Conservation (phyloP, 2,113 vertebrate species). For the Ceratotherium simum region DNA sequence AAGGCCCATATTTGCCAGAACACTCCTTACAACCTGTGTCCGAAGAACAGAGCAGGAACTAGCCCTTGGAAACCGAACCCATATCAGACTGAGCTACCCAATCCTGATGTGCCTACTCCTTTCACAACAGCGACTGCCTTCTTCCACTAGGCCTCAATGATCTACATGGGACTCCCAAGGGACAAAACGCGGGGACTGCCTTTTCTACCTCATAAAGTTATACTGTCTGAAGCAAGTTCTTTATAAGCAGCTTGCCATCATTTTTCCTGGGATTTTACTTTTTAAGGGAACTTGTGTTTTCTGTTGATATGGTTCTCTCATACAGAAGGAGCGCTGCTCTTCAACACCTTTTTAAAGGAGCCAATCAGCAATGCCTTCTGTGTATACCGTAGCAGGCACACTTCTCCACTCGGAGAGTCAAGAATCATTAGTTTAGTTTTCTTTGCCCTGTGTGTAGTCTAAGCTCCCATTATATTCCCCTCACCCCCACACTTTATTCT, state of each 20-base stretch:
- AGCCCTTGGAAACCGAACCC: neutral
- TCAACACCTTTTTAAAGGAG: neutral
- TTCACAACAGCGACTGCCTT: neutral
- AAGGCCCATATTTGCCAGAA: neutral
- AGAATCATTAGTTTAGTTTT: constrained; percentile 31
- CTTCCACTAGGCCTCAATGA: neutral
- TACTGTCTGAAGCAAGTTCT: constrained; percentile 7
- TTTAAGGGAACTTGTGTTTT: constrained; percentile 40
- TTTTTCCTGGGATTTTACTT: neutral
- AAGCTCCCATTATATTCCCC: neutral
- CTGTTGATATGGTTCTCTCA: neutral
- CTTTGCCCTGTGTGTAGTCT: neutral
- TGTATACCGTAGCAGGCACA: neutral
- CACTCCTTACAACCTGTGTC: neutral
- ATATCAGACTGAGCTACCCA: neutral
- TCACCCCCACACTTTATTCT: neutral
- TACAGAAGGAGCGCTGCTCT: neutral
- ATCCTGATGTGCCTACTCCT: neutral
- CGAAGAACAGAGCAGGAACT: neutral
- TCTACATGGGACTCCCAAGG: neutral
- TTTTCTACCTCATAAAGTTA: constrained; percentile 23
- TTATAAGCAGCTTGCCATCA: neutral
- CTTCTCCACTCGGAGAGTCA: neutral
- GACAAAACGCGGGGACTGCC: neutral
- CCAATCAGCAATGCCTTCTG: neutral